Base-by-base conservation (phyloP, 2,113 vertebrate species). In the Hucho hucho region DNA sequence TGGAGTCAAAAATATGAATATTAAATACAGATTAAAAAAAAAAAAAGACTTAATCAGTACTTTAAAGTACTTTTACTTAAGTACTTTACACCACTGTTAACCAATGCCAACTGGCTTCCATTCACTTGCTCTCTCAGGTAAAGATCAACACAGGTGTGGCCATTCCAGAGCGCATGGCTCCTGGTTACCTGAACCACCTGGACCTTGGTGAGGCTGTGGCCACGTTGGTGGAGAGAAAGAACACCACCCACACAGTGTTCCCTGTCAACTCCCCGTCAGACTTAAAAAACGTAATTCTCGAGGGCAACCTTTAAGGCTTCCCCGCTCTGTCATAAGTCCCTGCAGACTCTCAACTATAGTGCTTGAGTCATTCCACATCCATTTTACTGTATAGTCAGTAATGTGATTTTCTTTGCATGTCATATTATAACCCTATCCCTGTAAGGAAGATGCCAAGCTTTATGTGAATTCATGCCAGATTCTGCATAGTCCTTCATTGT, bases 81-180 rank as follows among this genome's bases (percentile, higher is more conserved):
- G 37, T 43, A 53, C n/a, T 22, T 61, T 22, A 61, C 9, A 11
- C 37, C 37, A 43, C 37, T 43, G 16, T 61, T 43, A 43, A 11
- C 37, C 58, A 61, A n/a, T n/a, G 6, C 58, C 58, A n/a, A 61
- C 13, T 29, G 29, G 4, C 20, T 28, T 26, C n/a, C 25, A 72
- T 29, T 29, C 12, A 58, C 25, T 61, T 61, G 58, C 16, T 1
- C 59, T 14, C 18, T 13, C 84, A 95, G 95, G 87, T 95, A 83
- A 95, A 93, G 84, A 92, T 95, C 24, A 78, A 95, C 80, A 83
- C 93, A 6, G 95, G 95, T 0, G 94, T 95, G 4, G 90, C 82
- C 0, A 70, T 87, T 5, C 89, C 92, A 0, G 94, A 94, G 32
- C 89, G 86, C 26, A 75, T 94, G 84, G 86, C 79, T 0, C 93